Evolutionary conservation across 2,888 invertebrate species (phyloP).

Genomic region (Morpho deidamia): DNA sequence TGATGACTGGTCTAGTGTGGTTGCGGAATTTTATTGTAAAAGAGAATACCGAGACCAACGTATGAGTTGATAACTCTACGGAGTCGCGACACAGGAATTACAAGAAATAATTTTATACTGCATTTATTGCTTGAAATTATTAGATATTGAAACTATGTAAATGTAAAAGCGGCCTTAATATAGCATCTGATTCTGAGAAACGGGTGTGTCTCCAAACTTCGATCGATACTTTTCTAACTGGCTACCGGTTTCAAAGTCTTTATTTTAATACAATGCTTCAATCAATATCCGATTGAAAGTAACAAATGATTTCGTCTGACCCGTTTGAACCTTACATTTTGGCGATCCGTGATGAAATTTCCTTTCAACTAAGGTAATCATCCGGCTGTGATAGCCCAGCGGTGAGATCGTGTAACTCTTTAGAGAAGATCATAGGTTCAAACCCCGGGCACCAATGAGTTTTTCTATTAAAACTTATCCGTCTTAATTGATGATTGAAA

Average conservation of each 20-base stretch:
- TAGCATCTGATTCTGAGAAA: conserved; percentile 52
- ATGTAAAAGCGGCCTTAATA: conserved; percentile 1
- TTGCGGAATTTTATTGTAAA: too few relatives aligned
- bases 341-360: conserved; percentile 1
- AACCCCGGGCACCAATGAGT: too few relatives aligned
- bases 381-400: not conserved
- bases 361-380: not conserved
- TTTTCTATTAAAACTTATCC: too few relatives aligned
- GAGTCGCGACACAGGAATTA: too few relatives aligned
- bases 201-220: conserved; percentile 43
- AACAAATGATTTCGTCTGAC: conserved; percentile 25
- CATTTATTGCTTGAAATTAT: too few relatives aligned
- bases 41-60: too few relatives aligned
- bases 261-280: conserved; percentile 28
- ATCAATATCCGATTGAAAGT: conserved; percentile 27
- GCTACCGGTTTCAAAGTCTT: conserved; percentile 20
- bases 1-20: too few relatives aligned
- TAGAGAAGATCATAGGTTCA: too few relatives aligned
- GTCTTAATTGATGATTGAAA: too few relatives aligned
- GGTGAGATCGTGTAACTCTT: too few relatives aligned
- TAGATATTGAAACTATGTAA: not conserved
- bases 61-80: too few relatives aligned
- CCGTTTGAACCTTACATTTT: conserved; percentile 19
- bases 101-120: not conserved
- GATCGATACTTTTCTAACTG: conserved; percentile 22